phyloP scores from a whole-genome alignment of 1,140 invertebrate species.

The Episyrphus balteatus region DNA sequence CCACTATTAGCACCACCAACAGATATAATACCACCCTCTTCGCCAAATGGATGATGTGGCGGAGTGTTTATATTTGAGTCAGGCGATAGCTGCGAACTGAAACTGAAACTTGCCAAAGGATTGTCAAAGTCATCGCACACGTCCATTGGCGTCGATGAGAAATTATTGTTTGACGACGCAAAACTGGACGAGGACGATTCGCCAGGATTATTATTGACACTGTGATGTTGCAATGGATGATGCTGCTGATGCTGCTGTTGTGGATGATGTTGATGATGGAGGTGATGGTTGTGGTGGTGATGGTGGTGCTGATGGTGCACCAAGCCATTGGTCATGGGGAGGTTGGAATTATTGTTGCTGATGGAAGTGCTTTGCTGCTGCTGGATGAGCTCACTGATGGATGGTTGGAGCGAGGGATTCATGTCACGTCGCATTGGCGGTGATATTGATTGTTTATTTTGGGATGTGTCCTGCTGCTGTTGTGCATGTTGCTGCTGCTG shows the following conservation, averaged over 20 bases:
- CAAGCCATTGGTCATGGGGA: not conserved
- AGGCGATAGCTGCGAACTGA: conserved; percentile 7
- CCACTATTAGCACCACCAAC: not conserved
- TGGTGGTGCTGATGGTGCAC: conserved; percentile 1
- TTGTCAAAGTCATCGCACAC: conserved; percentile 35
- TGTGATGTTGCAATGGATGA: not conserved
- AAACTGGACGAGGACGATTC: not conserved
- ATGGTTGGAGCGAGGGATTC: conserved; percentile 32
- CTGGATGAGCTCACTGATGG: conserved; percentile 27
- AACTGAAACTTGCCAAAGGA: conserved; percentile 26
- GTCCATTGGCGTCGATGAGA: conserved; percentile 29
- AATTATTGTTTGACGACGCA: conserved; percentile 4
- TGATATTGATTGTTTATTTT: not conserved
- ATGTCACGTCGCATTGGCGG: conserved; percentile 17
- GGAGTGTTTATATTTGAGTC: conserved; percentile 16
- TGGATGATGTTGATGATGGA: not conserved
- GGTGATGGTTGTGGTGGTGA: conserved; percentile 7
- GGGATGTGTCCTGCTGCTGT: not conserved
- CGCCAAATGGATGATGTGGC: conserved; percentile 16
- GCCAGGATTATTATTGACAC: conserved; percentile 1
- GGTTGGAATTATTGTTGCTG: conserved; percentile 1
- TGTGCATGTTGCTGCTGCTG: conserved; percentile 3
- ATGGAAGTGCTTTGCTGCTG: not conserved
- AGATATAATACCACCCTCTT: conserved; percentile 3
- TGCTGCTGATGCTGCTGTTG: not conserved